Evolutionary conservation across 1,140 invertebrate genomes (phyloP).

Genomic region (Asbolus verrucosus): DNA sequence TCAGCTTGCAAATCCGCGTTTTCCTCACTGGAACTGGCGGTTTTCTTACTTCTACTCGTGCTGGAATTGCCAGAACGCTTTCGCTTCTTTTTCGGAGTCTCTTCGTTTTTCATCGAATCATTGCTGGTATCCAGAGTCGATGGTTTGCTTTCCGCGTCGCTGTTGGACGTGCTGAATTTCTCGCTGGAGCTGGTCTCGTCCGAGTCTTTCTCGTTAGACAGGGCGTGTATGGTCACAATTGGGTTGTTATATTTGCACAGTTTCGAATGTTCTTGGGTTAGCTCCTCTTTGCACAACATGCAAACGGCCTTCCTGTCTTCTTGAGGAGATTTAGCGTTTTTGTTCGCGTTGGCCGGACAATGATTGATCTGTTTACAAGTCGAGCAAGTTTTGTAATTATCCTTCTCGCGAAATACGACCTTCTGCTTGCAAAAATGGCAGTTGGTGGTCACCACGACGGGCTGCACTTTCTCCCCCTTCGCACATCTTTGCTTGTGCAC

Average conservation of each 20-base stretch:
- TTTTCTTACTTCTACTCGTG: neutral
- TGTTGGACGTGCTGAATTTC: slow-evolving; percentile 39
- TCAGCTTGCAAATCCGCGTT: slow-evolving; percentile 55
- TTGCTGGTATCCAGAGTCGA: slow-evolving; percentile 9
- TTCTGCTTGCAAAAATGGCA: slow-evolving; percentile 48
- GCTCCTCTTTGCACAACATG: slow-evolving; percentile 54
- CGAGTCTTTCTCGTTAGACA: slow-evolving; percentile 39
- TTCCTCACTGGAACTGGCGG: slow-evolving; percentile 7
- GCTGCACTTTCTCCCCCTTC: slow-evolving; percentile 39
- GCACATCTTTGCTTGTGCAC: slow-evolving; percentile 47
- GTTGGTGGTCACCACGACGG: slow-evolving; percentile 41
- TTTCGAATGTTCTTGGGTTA: slow-evolving; percentile 46
- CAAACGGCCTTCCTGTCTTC: slow-evolving; percentile 46
- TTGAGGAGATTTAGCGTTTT: too few relatives aligned
- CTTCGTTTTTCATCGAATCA: slow-evolving; percentile 27
- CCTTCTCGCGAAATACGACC: slow-evolving; percentile 44
- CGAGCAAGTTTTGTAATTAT: slow-evolving; percentile 36
- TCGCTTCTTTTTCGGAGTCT: slow-evolving; percentile 40
- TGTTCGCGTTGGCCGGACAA: neutral
- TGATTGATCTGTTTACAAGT: slow-evolving; percentile 47
- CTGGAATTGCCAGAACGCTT: slow-evolving; percentile 44
- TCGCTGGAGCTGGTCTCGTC: slow-evolving; percentile 20
- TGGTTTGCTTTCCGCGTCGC: slow-evolving; percentile 43
- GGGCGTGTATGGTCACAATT: slow-evolving; percentile 43
- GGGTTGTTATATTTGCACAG: slow-evolving; percentile 54